Evolutionary conservation across 2,888 invertebrate species (phyloP), one percentile per base, ranked within the genome.

Genomic region (Drosophila ezoana): DNA sequence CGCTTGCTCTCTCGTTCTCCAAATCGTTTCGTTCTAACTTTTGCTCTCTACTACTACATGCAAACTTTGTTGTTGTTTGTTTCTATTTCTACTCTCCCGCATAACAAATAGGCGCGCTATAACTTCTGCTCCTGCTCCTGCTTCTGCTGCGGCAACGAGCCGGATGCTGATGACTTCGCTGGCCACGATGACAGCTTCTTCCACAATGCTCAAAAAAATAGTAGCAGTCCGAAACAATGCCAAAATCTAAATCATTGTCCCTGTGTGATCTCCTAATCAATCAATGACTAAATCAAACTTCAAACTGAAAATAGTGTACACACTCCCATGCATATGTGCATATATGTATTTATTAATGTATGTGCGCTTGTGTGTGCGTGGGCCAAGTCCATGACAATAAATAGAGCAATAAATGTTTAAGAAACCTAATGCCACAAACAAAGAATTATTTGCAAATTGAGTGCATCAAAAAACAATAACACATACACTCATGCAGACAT

Each of bases 51-150:
- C 79, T 86, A 69, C 82, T 78, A 78, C 74, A 87, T 79, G 79
- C 86, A 63, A 67, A 72, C 64, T 84, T 87, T 87, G 85, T 87
- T 82, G 87, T 89, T 72, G 75, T 76, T 75, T 90, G 77, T 88
- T 72, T 81, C 64, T 79, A 69, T 81, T 77, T 87, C 70, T 79
- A 84, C 79, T 81, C 69, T 79, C 64, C 85, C 62, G 67, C 73
- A 68, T 63, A 75, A 87, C 72, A 64, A 66, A 68, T 87, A 90
- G 90, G 90, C 90, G 76, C 85, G 82, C 77, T 92, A 89, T 89
- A 81, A 84, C 76, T 80, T 90, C 81, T 91, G 90, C 81, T 84
- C 90, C 23, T 49, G 69, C 44, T 59, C 61, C 57, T 80, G 76
- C 63, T 74, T 70, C 70, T 72, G 61, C 60, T 61, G 65, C 76